Conservation (phyloP, 2,888 invertebrate genomes). For the Caenorhabditis panamensis region DNA sequence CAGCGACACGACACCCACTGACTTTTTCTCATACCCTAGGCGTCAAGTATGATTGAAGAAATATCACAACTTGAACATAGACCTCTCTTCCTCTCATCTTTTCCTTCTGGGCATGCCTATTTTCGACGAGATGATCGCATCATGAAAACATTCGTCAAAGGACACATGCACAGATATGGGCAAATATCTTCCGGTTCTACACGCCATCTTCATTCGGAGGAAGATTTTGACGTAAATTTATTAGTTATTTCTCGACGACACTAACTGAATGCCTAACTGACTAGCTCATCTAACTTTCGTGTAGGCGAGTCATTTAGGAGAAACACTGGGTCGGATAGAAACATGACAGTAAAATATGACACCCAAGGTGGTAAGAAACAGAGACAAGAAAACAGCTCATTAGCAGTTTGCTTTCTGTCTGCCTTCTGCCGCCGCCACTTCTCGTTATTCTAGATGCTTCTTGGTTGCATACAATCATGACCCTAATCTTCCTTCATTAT, state of each 20-base stretch:
- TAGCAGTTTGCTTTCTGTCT: constrained; percentile 13
- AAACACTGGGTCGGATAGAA: neutral
- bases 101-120: constrained; percentile 45
- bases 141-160: constrained; percentile 58
- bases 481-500: constrained; percentile 8
- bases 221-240: constrained; percentile 43
- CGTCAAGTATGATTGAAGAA: constrained; percentile 51
- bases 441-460: constrained; percentile 13
- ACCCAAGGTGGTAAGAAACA: constrained; percentile 7
- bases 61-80: constrained; percentile 50
- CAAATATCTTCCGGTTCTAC: constrained; percentile 57
- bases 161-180: constrained; percentile 55
- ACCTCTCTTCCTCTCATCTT: constrained; percentile 27
- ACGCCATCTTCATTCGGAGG: constrained; percentile 28
- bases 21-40: constrained; percentile 18
- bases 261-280: neutral
- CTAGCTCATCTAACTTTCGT: neutral
- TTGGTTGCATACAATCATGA: constrained; percentile 8
- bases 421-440: neutral
- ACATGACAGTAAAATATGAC: neutral
- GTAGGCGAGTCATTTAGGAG: neutral
- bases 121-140: constrained; percentile 56
- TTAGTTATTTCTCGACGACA: neutral
- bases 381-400: constrained; percentile 11
- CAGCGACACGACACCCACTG: constrained; percentile 9